These are phyloP conservation scores for Drosophila glabriapex DNA, from an alignment of 2,888 invertebrate genomes.

Conservation along the genomic window DNA sequence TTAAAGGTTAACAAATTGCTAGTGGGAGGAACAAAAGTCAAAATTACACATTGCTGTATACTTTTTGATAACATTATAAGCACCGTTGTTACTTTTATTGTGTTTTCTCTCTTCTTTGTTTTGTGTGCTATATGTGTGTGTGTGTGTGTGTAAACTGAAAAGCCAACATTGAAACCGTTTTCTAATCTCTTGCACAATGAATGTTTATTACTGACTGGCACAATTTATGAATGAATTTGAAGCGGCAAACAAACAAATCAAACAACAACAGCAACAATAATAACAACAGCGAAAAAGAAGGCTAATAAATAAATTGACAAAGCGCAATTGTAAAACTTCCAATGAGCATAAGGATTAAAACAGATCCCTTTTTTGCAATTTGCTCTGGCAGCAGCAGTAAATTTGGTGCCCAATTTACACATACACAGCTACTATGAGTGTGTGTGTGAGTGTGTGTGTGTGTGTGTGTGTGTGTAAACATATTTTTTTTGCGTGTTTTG, in stretches of 20 bases:
- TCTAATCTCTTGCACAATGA: constrained; percentile 63
- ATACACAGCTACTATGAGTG: neutral
- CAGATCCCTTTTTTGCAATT: constrained; percentile 11
- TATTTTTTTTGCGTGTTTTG: constrained; percentile 48
- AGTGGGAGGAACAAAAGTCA: neutral
- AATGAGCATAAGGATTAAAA: constrained; percentile 1
- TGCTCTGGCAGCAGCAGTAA: constrained; percentile 3
- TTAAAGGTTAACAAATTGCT: neutral
- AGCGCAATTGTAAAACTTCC: neutral
- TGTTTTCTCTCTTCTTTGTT: constrained; percentile 8
- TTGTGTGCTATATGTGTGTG: neutral
- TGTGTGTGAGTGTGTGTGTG: constrained; percentile 15
- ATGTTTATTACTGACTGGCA: constrained; percentile 47
- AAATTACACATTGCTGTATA: neutral
- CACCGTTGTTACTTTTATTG: constrained; percentile 5
- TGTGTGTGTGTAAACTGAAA: constrained; percentile 11
- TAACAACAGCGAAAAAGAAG: neutral
- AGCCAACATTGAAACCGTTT: constrained; percentile 37
- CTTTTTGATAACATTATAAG: neutral
- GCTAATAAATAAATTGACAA: constrained; percentile 22
- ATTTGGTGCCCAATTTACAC: constrained; percentile 13
- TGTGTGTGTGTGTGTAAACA: constrained; percentile 7
- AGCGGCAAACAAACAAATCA: constrained; percentile 40
- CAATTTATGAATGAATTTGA: constrained; percentile 73
- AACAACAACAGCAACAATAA: constrained; percentile 5